A percentile compares a stretch with the other conserved stretches of the same genome.
phyloP scores from a whole-genome alignment of 2,113 vertebrate genomes.

The Grammomys surdaster region DNA sequence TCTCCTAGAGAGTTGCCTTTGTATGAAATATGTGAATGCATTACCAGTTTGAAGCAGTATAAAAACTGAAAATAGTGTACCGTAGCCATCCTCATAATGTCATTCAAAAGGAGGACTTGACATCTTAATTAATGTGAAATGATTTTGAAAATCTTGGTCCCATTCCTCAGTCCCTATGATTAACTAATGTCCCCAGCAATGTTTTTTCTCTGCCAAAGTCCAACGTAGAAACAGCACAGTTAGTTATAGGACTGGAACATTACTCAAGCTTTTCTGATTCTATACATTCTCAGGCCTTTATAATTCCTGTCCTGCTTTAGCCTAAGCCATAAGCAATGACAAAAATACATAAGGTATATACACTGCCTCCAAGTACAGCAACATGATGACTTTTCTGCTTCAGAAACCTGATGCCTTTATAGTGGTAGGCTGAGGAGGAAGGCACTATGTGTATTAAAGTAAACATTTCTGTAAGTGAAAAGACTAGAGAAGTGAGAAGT shows the following conservation, averaged over 20 bases:
- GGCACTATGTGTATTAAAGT: not conserved
- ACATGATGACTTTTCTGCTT: conserved; percentile 2
- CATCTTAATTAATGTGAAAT: not conserved
- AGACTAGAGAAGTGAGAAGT: not conserved
- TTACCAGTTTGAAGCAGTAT: not conserved
- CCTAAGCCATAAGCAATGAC: not conserved
- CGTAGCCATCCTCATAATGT: not conserved
- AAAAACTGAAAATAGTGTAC: not conserved
- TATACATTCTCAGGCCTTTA: not conserved
- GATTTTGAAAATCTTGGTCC: not conserved
- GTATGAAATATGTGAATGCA: not conserved
- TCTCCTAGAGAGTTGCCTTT: not conserved
- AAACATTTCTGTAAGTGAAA: not conserved
- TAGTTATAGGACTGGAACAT: not conserved
- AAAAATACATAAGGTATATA: not conserved
- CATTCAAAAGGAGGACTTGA: not conserved
- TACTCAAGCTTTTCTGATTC: not conserved
- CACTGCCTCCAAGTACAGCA: not conserved
- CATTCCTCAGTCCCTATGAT: not conserved
- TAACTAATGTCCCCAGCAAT: not conserved
- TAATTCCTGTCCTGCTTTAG: not conserved
- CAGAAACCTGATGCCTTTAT: conserved; percentile 1
- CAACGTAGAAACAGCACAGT: not conserved
- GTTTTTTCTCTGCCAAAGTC: not conserved
- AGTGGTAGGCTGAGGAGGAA: not conserved